Percentiles rank a stretch among this genome's conserved stretches.
phyloP scores from a whole-genome alignment of 1,140 invertebrate genomes.

The Drosophila rufa region DNA sequence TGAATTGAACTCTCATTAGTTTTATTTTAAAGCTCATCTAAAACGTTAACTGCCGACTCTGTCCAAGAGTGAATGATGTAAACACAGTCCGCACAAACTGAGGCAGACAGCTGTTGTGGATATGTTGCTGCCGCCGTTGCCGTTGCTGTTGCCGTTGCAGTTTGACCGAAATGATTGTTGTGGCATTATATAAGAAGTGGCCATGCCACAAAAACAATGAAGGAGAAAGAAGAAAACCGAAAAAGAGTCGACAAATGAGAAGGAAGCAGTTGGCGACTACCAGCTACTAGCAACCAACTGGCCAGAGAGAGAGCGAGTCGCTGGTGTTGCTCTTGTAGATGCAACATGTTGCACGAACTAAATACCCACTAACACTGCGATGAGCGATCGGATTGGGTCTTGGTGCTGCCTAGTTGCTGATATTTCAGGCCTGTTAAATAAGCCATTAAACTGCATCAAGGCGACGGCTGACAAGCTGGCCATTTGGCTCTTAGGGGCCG shows the following conservation, averaged over 20 bases:
- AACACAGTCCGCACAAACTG: conserved; percentile 27
- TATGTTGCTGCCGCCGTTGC: conserved; percentile 26
- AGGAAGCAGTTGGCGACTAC: conserved; percentile 57
- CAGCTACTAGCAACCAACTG: conserved; percentile 2
- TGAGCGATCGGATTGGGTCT: conserved; percentile 2
- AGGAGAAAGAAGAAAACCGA: conserved; percentile 54
- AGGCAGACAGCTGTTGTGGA: conserved; percentile 55
- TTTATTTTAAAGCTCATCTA: neutral
- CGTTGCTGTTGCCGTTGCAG: conserved; percentile 69
- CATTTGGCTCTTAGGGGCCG: neutral
- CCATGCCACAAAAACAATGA: conserved; percentile 75
- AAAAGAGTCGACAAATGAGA: conserved; percentile 56
- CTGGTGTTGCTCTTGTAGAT: conserved; percentile 4
- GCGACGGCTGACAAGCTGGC: conserved; percentile 14
- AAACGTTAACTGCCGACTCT: neutral
- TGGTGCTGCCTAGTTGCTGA: conserved; percentile 5
- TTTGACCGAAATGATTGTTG: conserved; percentile 79
- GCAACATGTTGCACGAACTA: conserved; percentile 72
- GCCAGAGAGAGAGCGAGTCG: conserved; percentile 9
- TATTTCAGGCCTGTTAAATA: conserved; percentile 36
- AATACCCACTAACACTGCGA: conserved; percentile 72
- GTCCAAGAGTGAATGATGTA: conserved; percentile 63
- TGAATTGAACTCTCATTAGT: neutral
- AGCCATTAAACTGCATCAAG: conserved; percentile 66
- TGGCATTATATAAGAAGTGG: conserved; percentile 80